Evolutionary conservation across 2,113 vertebrate genomes (phyloP).

Genomic region (Suricata suricatta): DNA sequence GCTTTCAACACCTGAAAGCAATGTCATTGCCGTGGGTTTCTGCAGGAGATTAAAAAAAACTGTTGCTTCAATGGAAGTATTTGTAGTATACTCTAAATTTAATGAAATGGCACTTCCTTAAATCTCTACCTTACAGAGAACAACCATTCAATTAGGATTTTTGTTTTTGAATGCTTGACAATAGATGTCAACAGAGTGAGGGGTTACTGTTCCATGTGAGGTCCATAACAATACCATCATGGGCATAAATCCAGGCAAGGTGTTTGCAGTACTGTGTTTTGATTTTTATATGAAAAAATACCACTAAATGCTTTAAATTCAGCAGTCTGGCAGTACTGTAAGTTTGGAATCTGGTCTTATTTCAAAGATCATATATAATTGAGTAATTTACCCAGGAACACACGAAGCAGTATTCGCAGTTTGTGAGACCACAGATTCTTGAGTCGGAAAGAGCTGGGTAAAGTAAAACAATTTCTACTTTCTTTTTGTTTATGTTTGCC

Average conservation of each 20-base stretch:
- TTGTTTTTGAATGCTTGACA: constrained; percentile 5
- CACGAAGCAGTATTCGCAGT: neutral
- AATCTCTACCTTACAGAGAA: neutral
- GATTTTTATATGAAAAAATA: constrained; percentile 26
- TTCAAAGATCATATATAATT: neutral
- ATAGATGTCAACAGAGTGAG: neutral
- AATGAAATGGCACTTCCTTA: constrained; percentile 21
- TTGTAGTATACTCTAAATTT: constrained; percentile 20
- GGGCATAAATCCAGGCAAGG: neutral
- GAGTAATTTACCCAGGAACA: neutral
- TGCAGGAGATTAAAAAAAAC: neutral
- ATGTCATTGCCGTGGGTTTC: neutral
- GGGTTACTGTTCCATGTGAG: neutral
- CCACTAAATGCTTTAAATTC: constrained; percentile 1
- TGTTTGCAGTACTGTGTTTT: neutral
- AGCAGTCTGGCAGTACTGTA: neutral
- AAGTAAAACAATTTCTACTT: neutral
- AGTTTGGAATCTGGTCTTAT: neutral
- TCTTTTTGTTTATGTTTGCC: neutral
- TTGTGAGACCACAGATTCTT: neutral
- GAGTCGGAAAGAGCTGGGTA: neutral
- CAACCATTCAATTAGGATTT: neutral
- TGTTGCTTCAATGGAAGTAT: neutral
- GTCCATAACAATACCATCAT: neutral
- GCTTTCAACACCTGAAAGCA: neutral